Percentiles rank a stretch among this genome's conserved stretches.
These are phyloP conservation scores for Phyto melanocephala DNA, from an alignment of 2,888 invertebrate genomes.

Conservation along the genomic window DNA sequence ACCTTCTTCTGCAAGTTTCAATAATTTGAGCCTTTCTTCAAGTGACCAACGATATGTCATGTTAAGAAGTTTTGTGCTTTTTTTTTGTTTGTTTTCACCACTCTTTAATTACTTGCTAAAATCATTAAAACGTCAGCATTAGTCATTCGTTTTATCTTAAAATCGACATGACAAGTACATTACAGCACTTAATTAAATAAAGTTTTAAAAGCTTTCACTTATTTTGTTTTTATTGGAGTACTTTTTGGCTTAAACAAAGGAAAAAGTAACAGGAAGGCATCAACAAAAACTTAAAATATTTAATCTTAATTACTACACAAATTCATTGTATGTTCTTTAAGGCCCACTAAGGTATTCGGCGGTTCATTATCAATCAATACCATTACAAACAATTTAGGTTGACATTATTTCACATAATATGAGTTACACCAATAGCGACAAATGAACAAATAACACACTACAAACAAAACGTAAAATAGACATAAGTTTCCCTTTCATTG, in stretches of 20 bases:
- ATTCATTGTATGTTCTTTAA: too few species aligned
- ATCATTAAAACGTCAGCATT: not conserved
- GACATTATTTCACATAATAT: slow-evolving; percentile 33
- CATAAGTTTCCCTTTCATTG: slow-evolving; percentile 45
- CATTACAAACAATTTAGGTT: slow-evolving; percentile 35
- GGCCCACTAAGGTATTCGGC: slow-evolving; percentile 11
- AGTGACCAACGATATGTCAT: too few species aligned
- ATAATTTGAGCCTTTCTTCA: too few species aligned
- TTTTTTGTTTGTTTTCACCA: not conserved
- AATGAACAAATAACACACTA: not conserved
- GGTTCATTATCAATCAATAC: slow-evolving; percentile 36
- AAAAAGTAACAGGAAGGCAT: not conserved
- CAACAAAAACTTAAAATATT: not conserved
- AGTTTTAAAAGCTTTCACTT: slow-evolving; percentile 43
- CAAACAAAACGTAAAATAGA: slow-evolving; percentile 2
- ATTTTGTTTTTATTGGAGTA: not conserved
- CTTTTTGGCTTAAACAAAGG: not conserved
- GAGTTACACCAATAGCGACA: not conserved
- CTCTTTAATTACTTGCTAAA: not conserved
- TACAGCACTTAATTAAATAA: slow-evolving; percentile 6
- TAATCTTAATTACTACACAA: too few species aligned
- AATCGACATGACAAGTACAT: slow-evolving; percentile 10
- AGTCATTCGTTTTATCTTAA: slow-evolving; percentile 1
- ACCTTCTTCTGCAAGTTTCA: too few species aligned
- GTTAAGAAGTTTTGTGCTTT: too few species aligned